A percentile compares a stretch with the other conserved stretches of the same genome.
These are phyloP conservation scores for Ophiothrix spiculata DNA, from an alignment of 35 echinoderm and acorn worm species.

Conservation along the genomic window DNA sequence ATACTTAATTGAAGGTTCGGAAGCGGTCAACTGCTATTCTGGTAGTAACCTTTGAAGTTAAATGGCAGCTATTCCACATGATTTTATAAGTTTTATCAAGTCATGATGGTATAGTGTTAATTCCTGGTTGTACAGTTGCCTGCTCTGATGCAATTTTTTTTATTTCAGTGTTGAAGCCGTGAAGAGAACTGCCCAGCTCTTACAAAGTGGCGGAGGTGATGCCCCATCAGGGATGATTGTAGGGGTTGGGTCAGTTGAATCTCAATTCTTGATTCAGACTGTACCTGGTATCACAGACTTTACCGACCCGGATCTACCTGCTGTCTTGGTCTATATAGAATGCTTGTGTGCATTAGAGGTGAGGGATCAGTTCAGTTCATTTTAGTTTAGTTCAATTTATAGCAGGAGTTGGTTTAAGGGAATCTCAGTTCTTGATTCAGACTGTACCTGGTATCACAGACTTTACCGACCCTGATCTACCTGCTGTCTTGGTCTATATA, in stretches of 20 bases:
- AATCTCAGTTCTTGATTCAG: constrained; percentile 85
- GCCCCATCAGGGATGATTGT: constrained; percentile 60
- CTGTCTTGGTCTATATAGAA: constrained; percentile 95
- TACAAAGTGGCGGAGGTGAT: neutral
- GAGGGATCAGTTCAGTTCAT: too few species aligned
- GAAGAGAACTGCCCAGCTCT: constrained; percentile 27
- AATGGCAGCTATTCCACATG: too few species aligned
- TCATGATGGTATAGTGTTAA: neutral
- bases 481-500: constrained; percentile 95
- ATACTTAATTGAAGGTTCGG: too few species aligned
- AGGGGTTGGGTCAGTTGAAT: constrained; percentile 93
- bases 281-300: constrained; percentile 63
- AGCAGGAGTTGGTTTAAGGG: constrained; percentile 85
- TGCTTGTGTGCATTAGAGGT: constrained; percentile 98
- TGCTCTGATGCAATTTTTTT: neutral
- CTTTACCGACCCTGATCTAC: constrained; percentile 74
- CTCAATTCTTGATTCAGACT: constrained; percentile 82
- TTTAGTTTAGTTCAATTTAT: too few species aligned
- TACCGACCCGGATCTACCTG: constrained; percentile 76
- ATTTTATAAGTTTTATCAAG: too few species aligned
- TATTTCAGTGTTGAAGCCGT: neutral
- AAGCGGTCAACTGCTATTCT: too few species aligned
- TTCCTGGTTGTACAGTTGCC: neutral
- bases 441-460: constrained; percentile 64
- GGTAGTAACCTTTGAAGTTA: too few species aligned